A percentile compares a stretch with the other conserved stretches of the same genome.
Evolutionary conservation across 2,797 vertebrate genomes (phyloP).

Genomic region (Neomorphus geoffroyi): DNA sequence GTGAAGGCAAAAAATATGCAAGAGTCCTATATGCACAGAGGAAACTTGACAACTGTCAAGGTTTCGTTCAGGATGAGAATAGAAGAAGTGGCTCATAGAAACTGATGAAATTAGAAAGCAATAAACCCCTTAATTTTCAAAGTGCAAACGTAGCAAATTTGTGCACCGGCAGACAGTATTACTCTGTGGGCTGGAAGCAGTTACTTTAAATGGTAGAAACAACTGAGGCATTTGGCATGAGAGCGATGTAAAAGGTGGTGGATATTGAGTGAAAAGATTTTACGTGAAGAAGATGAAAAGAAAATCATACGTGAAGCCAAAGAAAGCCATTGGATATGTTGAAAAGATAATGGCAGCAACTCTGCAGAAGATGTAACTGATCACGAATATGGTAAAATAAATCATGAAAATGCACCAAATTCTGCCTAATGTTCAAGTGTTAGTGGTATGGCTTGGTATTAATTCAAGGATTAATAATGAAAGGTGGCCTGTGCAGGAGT

Average conservation of each 20-base stretch:
- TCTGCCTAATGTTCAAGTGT: neutral
- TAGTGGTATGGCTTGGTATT: neutral
- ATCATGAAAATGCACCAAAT: neutral
- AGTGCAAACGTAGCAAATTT: neutral
- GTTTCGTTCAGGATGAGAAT: neutral
- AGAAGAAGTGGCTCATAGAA: neutral
- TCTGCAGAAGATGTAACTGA: neutral
- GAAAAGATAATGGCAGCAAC: neutral
- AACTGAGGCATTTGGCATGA: neutral
- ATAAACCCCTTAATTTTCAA: neutral
- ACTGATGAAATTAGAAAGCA: neutral
- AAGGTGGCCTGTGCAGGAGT: neutral
- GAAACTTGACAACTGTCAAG: neutral
- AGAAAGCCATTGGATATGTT: neutral
- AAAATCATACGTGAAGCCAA: neutral
- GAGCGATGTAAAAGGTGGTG: neutral
- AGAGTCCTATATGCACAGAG: neutral
- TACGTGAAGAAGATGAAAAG: neutral
- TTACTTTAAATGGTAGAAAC: neutral
- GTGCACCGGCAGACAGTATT: neutral
- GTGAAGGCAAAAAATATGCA: neutral
- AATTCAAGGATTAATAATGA: neutral
- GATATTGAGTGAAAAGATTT: neutral
- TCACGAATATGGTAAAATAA: neutral
- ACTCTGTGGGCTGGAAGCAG: neutral